Conservation (phyloP, 2,797 vertebrate genomes). For the Chelon labrosus region DNA sequence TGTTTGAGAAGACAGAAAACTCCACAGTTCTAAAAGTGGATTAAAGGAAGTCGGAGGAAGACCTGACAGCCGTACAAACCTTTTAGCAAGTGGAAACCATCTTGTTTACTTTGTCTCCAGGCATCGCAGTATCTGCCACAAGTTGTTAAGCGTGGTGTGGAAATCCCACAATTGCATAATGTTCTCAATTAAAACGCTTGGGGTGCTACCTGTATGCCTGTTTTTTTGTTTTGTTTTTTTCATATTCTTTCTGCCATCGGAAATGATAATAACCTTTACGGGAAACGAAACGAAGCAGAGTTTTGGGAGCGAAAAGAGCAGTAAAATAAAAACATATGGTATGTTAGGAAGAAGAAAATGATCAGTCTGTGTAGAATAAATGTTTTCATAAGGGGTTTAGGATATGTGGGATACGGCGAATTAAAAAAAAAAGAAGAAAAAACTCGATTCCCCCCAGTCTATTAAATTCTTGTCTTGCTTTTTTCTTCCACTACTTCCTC, state of each 20-base stretch:
- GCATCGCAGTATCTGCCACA: conserved; percentile 52
- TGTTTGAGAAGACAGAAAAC: conserved; percentile 40
- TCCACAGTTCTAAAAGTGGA: conserved; percentile 47
- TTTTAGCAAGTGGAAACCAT: conserved; percentile 29
- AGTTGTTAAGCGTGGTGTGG: conserved; percentile 50
- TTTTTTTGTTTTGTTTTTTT: conserved; percentile 8
- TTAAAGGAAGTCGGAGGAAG: conserved; percentile 54
- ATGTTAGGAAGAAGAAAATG: conserved; percentile 20
- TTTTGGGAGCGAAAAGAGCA: conserved; percentile 18
- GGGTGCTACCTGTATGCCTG: conserved; percentile 15
- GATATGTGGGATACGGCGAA: conserved; percentile 18
- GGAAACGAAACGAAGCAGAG: background rate
- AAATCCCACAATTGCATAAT: conserved; percentile 74
- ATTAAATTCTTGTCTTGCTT: conserved; percentile 42
- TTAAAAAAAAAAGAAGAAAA: background rate
- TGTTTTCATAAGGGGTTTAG: conserved; percentile 50
- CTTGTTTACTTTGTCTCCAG: conserved; percentile 71
- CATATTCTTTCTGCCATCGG: background rate
- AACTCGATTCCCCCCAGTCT: conserved; percentile 22
- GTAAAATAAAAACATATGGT: conserved; percentile 46
- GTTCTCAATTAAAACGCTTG: conserved; percentile 35
- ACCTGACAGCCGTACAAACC: conserved; percentile 53
- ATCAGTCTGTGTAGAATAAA: conserved; percentile 32
- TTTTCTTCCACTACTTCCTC: conserved; percentile 30
- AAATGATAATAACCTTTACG: background rate